A percentile compares a stretch with the other conserved stretches of the same genome.
phyloP scores from a whole-genome alignment of 2,797 vertebrate genomes.

The Merluccius polli region DNA sequence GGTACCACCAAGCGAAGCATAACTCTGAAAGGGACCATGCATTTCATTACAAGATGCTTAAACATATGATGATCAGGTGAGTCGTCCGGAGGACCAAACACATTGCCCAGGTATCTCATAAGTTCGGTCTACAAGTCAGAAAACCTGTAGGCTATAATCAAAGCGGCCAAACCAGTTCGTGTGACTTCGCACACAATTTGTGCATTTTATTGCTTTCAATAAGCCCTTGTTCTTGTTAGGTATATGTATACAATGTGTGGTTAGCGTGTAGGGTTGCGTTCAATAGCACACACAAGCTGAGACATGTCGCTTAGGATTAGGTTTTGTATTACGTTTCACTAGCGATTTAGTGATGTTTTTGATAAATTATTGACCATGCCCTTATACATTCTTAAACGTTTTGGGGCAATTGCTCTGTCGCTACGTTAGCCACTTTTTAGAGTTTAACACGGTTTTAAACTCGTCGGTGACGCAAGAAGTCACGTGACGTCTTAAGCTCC shows the following conservation, averaged over 20 bases:
- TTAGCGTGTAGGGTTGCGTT: neutral
- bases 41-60: neutral
- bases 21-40: constrained; percentile 35
- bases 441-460: no score
- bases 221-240: neutral
- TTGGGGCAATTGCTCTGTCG: no score
- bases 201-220: neutral
- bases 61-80: no score
- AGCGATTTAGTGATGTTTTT: neutral
- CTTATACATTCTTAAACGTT: neutral
- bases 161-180: neutral
- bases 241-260: neutral
- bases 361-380: neutral
- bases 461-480: no score
- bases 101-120: neutral
- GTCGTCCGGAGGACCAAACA: constrained; percentile 3
- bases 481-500: no score
- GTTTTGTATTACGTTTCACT: neutral
- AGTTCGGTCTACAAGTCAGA: neutral
- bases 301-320: neutral
- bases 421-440: no score
- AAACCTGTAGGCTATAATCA: neutral
- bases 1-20: constrained; percentile 16
- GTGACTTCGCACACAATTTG: neutral
- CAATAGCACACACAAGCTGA: neutral